Percentiles rank a stretch among this genome's conserved stretches.
Conservation (phyloP, 2,113 vertebrate genomes). For the Anoplopoma fimbria region DNA sequence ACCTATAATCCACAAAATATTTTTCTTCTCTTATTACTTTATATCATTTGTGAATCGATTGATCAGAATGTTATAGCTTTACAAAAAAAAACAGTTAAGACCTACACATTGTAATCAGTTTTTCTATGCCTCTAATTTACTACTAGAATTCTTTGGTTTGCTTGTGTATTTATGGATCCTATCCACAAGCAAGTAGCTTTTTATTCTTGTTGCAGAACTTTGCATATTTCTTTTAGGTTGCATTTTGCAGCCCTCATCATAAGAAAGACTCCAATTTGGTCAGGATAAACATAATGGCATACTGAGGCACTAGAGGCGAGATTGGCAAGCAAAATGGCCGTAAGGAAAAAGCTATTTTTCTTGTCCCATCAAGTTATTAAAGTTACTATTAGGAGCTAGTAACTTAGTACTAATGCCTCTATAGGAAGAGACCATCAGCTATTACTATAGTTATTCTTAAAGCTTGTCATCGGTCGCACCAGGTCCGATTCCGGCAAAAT, state of each 20-base stretch:
- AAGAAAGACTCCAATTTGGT: neutral
- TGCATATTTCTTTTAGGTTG: neutral
- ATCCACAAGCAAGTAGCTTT: neutral
- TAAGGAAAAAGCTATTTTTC: slow-evolving; percentile 2
- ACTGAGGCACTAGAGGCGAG: neutral
- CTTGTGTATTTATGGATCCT: neutral
- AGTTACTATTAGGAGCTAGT: neutral
- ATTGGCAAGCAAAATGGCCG: neutral
- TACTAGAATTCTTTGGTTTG: slow-evolving; percentile 6
- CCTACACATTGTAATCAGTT: neutral
- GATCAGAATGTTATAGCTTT: neutral
- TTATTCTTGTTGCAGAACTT: neutral
- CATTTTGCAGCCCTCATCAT: neutral
- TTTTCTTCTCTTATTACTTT: neutral
- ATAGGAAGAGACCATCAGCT: neutral
- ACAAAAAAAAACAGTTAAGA: neutral
- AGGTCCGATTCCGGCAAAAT: neutral
- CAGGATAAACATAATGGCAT: neutral
- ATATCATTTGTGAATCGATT: neutral
- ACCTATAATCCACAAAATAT: neutral
- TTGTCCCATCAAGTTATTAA: neutral
- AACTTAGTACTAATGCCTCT: neutral
- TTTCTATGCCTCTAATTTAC: neutral
- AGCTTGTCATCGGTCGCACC: neutral
- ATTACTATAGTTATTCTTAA: neutral